Conservation (phyloP, 2,113 vertebrate species). For the Plecotus auritus region DNA sequence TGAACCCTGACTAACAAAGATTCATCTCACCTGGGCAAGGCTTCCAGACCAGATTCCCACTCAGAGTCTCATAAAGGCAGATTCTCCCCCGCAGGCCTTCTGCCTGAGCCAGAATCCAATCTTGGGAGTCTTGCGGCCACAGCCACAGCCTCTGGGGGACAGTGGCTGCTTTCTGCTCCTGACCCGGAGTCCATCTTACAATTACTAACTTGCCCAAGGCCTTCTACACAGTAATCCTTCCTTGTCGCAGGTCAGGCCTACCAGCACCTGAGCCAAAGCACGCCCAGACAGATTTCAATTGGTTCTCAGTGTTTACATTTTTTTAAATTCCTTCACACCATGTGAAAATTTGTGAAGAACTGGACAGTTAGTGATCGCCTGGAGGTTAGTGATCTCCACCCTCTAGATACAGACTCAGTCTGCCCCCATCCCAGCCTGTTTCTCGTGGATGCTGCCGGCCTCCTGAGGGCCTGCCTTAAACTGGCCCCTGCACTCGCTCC, state of each 20-base stretch:
- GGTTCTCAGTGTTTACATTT: neutral
- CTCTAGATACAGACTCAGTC: fast-evolving
- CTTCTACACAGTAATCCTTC: fast-evolving
- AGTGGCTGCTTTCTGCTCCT: neutral
- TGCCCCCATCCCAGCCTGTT: neutral
- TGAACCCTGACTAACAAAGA: neutral
- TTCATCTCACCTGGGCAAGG: neutral
- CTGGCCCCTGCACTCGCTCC: fast-evolving
- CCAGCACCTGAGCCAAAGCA: neutral
- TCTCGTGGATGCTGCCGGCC: fast-evolving
- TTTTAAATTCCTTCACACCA: neutral
- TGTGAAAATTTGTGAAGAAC: neutral
- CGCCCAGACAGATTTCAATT: neutral
- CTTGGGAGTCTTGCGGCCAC: fast-evolving
- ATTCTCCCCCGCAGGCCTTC: neutral
- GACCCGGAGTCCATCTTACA: neutral
- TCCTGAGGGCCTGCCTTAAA: neutral
- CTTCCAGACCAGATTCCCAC: neutral
- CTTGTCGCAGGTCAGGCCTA: neutral
- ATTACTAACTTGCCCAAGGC: neutral
- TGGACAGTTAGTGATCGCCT: neutral
- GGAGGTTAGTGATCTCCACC: neutral
- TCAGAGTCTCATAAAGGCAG: no score
- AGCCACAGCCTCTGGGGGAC: neutral
- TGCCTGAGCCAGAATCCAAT: neutral